These are phyloP conservation scores for Drosophila barbarae DNA, from an alignment of 2,888 invertebrate genomes.

Conservation along the genomic window DNA sequence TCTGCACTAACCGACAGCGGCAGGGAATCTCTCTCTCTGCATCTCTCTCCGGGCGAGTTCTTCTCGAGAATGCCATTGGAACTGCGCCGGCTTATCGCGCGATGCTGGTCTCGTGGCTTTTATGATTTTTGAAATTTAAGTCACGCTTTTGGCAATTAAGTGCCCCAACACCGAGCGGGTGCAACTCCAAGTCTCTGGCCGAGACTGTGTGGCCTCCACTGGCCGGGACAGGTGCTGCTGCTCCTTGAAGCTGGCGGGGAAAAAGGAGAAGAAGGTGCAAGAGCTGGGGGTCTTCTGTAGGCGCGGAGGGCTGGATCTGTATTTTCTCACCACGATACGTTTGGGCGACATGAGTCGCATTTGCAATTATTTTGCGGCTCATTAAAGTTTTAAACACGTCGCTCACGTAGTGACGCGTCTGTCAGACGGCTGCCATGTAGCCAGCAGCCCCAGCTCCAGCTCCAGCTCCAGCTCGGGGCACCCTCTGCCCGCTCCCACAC, in stretches of 20 bases:
- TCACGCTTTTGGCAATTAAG: conserved; percentile 76
- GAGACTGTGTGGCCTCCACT: conserved; percentile 58
- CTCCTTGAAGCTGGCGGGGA: conserved; percentile 43
- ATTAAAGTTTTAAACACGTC: conserved; percentile 78
- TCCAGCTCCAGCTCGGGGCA: conserved; percentile 19
- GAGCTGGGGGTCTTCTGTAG: conserved; percentile 38
- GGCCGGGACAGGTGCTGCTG: conserved; percentile 54
- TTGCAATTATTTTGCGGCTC: conserved; percentile 77
- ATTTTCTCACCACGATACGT: conserved; percentile 60
- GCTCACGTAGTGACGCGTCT: conserved; percentile 74
- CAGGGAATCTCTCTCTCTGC: conserved; percentile 1
- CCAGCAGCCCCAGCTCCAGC: conserved; percentile 30
- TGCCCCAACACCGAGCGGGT: conserved; percentile 51
- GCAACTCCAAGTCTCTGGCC: conserved; percentile 9
- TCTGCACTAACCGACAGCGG: conserved; percentile 30
- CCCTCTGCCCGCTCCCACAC: conserved; percentile 29
- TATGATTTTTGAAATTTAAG: conserved; percentile 72
- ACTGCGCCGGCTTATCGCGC: conserved; percentile 17
- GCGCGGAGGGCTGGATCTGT: conserved; percentile 40
- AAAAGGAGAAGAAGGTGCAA: conserved; percentile 27
- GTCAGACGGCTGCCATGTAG: conserved; percentile 71
- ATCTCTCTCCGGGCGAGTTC: conserved; percentile 29
- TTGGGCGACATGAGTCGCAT: conserved; percentile 68
- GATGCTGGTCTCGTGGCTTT: conserved; percentile 64
- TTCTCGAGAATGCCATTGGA: conserved; percentile 32